Evolutionary conservation across 1,140 invertebrate genomes (phyloP), one percentile per base, ranked within the genome.

Genomic region (Littorina saxatilis): DNA sequence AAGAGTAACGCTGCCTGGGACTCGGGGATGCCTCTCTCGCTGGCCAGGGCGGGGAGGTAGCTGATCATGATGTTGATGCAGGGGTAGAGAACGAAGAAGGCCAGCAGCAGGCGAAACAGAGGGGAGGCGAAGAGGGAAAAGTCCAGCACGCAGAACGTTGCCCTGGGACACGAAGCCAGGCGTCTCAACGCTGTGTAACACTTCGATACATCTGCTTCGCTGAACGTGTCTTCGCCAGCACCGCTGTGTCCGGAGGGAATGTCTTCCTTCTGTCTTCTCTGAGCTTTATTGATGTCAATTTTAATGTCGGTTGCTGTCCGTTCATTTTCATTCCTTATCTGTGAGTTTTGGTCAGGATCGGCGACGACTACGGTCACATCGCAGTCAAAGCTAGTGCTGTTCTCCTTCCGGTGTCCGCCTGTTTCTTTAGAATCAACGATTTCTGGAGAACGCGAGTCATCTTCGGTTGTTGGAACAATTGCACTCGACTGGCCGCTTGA

Each of bases 1-100:
- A 50, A 20, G 9, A 50, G 20, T 20, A 74, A 1, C 2, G 17
- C 72, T 9, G 2, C 40, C 72, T 74, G 72, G n/a, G 72, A 7
- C 29, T 73, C 32, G 11, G 66, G 2, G 43, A 74, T 52, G 77
- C 76, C 63, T 39, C 39, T 27, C 61, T 58, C 20, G 2, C 17
- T 74, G 72, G 72, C 72, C 11, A 47, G 29, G 40, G 72, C 72
- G 7, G 72, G 72, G 7, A 74, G 72, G 72, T 43, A 43, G 40
- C n/a, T 43, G 43, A 20, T 74, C 29, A 37, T 74, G 72, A 40
- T 47, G 40, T 40, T 74, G 72, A 47, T 39, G 3, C 23, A 39
- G 0, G 37, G 13, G n/a, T 13, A 74, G 2, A 74, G 23, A n/a
- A 43, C 37, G 72, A 20, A 74, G 32, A 43, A 74, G 23, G 11